phyloP scores from a whole-genome alignment of 2,797 vertebrate species.

The Numenius phaeopus region DNA sequence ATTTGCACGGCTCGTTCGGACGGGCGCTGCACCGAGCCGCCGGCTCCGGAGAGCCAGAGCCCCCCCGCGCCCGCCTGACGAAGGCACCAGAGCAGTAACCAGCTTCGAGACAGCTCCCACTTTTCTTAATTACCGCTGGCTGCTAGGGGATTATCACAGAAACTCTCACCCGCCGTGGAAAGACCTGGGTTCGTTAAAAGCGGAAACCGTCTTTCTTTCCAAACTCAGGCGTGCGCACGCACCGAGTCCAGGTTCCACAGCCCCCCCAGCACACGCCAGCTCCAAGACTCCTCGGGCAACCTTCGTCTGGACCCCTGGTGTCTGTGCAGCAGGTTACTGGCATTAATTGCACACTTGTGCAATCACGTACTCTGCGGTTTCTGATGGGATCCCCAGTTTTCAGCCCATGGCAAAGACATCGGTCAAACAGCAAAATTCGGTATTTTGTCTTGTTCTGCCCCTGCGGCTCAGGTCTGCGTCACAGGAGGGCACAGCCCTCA shows the following conservation, averaged over 20 bases:
- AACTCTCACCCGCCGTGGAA: not conserved
- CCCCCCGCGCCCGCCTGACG: not conserved
- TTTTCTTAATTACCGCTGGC: not conserved
- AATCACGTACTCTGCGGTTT: not conserved
- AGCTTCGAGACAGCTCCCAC: not conserved
- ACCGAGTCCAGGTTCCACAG: not conserved
- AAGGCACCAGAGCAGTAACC: not conserved
- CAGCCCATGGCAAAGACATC: not conserved
- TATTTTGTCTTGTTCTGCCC: not conserved
- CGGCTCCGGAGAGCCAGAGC: not conserved
- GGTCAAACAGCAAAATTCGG: not conserved
- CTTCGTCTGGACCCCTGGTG: not conserved
- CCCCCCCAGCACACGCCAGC: not conserved
- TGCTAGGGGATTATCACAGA: not conserved
- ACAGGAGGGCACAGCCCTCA: not conserved
- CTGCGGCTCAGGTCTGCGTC: not conserved
- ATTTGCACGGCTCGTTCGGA: constrained; percentile 27
- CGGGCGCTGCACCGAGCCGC: not conserved
- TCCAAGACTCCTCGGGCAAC: not conserved
- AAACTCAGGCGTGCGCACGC: rapidly evolving
- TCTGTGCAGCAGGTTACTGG: not conserved
- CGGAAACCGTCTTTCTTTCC: not conserved
- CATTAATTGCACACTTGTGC: not conserved
- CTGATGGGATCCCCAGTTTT: not conserved
- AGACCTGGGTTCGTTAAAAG: not conserved